phyloP scores from a whole-genome alignment of 2,888 invertebrate genomes.

The Heteromurus nitidus region DNA sequence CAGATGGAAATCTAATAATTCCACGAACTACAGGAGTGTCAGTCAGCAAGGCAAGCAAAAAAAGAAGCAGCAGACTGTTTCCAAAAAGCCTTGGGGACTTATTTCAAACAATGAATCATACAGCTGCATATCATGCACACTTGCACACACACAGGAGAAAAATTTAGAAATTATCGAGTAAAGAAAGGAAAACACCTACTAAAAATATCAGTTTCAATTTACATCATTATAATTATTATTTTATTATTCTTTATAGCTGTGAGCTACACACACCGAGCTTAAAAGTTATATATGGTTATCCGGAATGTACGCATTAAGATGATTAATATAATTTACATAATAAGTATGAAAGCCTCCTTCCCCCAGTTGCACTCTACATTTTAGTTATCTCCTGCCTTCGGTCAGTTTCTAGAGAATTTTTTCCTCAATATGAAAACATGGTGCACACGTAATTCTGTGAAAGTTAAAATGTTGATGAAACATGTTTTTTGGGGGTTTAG shows the following conservation, averaged over 20 bases:
- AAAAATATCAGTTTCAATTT: slow-evolving; percentile 45
- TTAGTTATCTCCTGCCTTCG: no score
- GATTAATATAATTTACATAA: slow-evolving; percentile 44
- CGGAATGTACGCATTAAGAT: slow-evolving; percentile 30
- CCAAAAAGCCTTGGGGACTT: slow-evolving; percentile 33
- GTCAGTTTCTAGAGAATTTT: no score
- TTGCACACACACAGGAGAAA: neutral
- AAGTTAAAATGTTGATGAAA: no score
- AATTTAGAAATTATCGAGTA: slow-evolving; percentile 2
- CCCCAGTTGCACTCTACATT: no score
- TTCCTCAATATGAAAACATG: no score
- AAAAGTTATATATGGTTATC: slow-evolving; percentile 1
- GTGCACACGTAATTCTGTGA: no score
- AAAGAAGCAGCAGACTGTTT: slow-evolving; percentile 13
- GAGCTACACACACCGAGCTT: neutral
- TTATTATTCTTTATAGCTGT: slow-evolving; percentile 12
- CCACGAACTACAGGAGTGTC: neutral
- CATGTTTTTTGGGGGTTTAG: no score
- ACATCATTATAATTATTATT: slow-evolving; percentile 36
- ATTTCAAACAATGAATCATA: no score
- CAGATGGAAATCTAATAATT: slow-evolving; percentile 16
- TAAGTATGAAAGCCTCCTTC: slow-evolving; percentile 6
- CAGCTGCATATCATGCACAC: neutral
- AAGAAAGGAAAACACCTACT: neutral
- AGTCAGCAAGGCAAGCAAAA: neutral